These are phyloP conservation scores for Sus cebifrons DNA, from an alignment of 2,797 vertebrate genomes.

Conservation along the genomic window DNA sequence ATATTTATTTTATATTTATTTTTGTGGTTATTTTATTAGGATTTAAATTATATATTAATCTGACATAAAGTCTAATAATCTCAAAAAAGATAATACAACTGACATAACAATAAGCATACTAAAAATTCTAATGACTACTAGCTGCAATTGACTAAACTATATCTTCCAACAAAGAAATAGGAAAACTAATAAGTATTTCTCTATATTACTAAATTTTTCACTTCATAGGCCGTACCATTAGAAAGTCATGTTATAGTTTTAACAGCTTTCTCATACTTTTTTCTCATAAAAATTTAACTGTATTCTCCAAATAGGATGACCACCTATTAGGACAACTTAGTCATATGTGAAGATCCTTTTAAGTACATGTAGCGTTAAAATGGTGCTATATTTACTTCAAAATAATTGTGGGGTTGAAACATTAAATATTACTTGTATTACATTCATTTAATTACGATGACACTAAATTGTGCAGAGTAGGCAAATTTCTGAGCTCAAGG, in stretches of 20 bases:
- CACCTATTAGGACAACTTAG: conserved; percentile 39
- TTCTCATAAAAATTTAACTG: conserved; percentile 48
- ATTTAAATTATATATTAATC: conserved; percentile 57
- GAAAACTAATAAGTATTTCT: conserved; percentile 54
- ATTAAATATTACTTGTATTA: conserved; percentile 58
- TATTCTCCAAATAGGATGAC: conserved; percentile 43
- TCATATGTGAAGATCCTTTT: background rate
- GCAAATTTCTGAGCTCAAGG: conserved; percentile 53
- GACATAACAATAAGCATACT: conserved; percentile 2
- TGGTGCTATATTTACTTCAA: conserved; percentile 32
- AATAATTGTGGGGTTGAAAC: conserved; percentile 28
- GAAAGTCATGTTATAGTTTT: conserved; percentile 22
- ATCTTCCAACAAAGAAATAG: conserved; percentile 48
- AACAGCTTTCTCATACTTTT: conserved; percentile 45
- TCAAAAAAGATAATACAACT: conserved; percentile 50
- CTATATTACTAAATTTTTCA: background rate
- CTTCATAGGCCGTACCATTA: background rate
- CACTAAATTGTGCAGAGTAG: background rate
- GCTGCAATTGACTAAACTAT: background rate
- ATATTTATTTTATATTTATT: conserved; percentile 61
- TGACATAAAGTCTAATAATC: conserved; percentile 21
- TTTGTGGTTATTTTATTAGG: conserved; percentile 58
- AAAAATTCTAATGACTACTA: conserved; percentile 45
- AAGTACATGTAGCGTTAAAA: conserved; percentile 55
- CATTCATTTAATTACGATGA: conserved; percentile 33